These are phyloP conservation scores for Ctenomys sociabilis DNA, from an alignment of 2,113 vertebrate genomes.

Conservation along the genomic window DNA sequence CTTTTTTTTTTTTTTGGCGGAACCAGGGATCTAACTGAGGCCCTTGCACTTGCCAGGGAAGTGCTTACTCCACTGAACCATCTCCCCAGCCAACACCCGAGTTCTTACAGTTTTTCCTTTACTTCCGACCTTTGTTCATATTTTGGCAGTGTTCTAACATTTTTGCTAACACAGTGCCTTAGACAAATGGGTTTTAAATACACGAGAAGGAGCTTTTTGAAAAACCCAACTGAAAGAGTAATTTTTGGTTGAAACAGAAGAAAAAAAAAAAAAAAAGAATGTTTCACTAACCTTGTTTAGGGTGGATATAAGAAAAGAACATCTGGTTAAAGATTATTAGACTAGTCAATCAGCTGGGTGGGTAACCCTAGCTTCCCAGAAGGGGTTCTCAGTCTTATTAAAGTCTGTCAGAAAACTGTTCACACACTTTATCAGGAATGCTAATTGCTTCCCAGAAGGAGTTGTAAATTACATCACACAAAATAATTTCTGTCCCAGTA, in stretches of 20 bases:
- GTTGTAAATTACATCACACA: slow-evolving; percentile 77
- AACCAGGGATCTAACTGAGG: no score
- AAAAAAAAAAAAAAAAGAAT: slow-evolving; percentile 57
- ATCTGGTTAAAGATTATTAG: slow-evolving; percentile 79
- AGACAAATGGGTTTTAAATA: slow-evolving; percentile 13
- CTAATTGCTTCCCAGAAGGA: slow-evolving; percentile 80
- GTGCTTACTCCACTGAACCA: no score
- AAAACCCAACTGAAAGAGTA: slow-evolving; percentile 46
- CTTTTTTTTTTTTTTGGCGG: neutral
- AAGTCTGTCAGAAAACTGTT: slow-evolving; percentile 77
- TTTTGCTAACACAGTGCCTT: neutral
- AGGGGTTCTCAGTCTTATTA: slow-evolving; percentile 76
- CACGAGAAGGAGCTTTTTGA: slow-evolving; percentile 28
- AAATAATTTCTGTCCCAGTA: slow-evolving; percentile 64
- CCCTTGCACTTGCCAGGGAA: no score
- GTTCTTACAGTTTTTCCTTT: neutral
- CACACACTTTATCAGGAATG: slow-evolving; percentile 76
- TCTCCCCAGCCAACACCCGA: no score
- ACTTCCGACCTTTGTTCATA: neutral
- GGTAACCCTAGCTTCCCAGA: slow-evolving; percentile 77
- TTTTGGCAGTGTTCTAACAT: neutral
- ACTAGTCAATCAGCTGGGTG: slow-evolving; percentile 71
- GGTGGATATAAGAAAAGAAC: slow-evolving; percentile 57
- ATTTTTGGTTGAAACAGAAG: slow-evolving; percentile 48
- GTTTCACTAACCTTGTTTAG: slow-evolving; percentile 28